phyloP scores from a whole-genome alignment of 2,888 invertebrate genomes.

The Callyntrura sp. region DNA sequence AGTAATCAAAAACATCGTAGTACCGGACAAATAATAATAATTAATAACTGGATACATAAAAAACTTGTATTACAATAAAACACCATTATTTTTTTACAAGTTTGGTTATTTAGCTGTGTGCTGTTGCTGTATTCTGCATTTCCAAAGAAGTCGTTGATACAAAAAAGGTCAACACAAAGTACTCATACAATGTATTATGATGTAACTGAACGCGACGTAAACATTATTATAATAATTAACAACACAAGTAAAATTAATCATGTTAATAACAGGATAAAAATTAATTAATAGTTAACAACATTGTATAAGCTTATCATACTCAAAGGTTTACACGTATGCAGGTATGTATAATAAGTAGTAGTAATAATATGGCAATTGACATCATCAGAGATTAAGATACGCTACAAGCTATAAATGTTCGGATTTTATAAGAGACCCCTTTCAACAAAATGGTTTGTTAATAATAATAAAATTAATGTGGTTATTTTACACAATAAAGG shows the following conservation, averaged over 20 bases:
- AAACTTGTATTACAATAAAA: conserved; percentile 22
- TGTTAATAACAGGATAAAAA: conserved; percentile 60
- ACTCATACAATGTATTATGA: conserved; percentile 4
- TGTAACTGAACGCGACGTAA: conserved; percentile 36
- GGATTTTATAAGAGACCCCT: conserved; percentile 45
- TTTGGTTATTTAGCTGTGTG: conserved; percentile 50
- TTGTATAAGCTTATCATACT: conserved; percentile 41
- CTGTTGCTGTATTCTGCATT: conserved; percentile 21
- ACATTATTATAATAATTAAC: conserved; percentile 32
- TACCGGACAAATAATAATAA: conserved; percentile 29
- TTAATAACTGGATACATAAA: conserved; percentile 41
- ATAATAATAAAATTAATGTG: conserved; percentile 43
- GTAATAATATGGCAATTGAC: conserved; percentile 43
- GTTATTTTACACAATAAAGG: conserved; percentile 21
- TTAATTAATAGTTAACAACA: conserved; percentile 59
- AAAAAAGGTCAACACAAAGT: background rate
- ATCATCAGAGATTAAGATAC: conserved; percentile 39
- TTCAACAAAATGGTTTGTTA: conserved; percentile 55
- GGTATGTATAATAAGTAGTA: background rate
- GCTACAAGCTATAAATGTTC: background rate
- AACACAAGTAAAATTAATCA: conserved; percentile 59
- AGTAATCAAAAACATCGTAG: conserved; percentile 49
- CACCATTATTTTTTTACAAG: conserved; percentile 26
- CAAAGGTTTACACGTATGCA: background rate
- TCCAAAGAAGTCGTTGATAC: background rate